Evolutionary conservation across 2,888 invertebrate genomes (phyloP), one percentile per base, ranked within the genome.

Genomic region (Dendrolimus houi): DNA sequence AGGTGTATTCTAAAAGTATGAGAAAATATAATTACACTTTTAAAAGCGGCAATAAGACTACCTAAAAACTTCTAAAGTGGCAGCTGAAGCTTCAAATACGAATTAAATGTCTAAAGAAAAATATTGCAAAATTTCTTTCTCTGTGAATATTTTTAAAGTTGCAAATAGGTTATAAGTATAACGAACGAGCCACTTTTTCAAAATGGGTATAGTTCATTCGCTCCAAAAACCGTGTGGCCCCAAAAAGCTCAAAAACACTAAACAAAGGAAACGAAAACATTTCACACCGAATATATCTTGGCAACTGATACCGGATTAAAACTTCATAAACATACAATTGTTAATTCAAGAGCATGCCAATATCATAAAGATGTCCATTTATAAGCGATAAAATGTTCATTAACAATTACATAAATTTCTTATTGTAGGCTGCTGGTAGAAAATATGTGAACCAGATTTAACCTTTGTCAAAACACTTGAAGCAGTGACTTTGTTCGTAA

Each of bases 371-470:
- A 47, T 47, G 47, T 47, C 47, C 47, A 47, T 47, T 47, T 47
- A 47, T 47, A 10, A 47, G 47, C 47, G 10, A 47, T 47, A 47
- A 47, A 47, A 8, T 47, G 8, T 47, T 47, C 47, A 47, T 47
- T 47, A 47, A 47, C 12, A 47, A 47, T 9, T 9, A 12, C 12
- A 10, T 56, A 52, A 54, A 56, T 56, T 52, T 55, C 17, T 29
- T 12, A 29, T 59, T 42, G 55, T 61, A 62, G 47, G 47, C 47
- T 47, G 47, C 12, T 47, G 47, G 47, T 47, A 12, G 9, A 47
- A 47, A 10, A 47, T 47, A 58, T 57, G 59, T 14, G 17, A 54
- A 57, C 55, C 56, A 47, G 47, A 47, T 47, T 47, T 47, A 47
- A 47, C 47, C 47, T 47, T 6, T 47, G 47, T 47, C 47, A 9